Evolutionary conservation across 2,888 invertebrate genomes (phyloP), one percentile per base, ranked within the genome.

Genomic region (Caenorhabditis plicata): DNA sequence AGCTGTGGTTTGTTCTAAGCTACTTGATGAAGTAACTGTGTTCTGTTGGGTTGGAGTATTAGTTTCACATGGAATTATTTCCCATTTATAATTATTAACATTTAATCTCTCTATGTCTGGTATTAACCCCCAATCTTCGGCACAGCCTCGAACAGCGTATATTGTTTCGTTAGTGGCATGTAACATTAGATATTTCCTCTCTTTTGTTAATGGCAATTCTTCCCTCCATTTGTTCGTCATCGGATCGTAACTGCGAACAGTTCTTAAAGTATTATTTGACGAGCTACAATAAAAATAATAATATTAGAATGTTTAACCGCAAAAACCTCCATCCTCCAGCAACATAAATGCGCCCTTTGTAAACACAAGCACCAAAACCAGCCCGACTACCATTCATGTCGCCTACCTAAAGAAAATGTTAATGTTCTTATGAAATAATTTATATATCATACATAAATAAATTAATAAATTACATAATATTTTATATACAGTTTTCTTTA

Each of bases 281-380:
- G 42, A 56, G 42, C 56, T 44, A 22, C 17, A 29, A 15, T 20
- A 7, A 9, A 4, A 5, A 38, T 13, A 38, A n/a, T 8, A 36
- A 7, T 7, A 11, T 7, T 11, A 7, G 19, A 15, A 19, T 38
- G 20, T 5, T 5, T 38, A 22, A 38, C 20, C 9, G 17, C 15
- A n/a, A 36, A 20, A 29, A 44, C 27, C 31, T 56, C 62, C 62
- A 62, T 49, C 62, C 62, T 8, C 62, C 62, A 13, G 62, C 55
- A 8, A 62, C 26, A 41, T 56, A 62, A 20, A 62, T 62, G 25
- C 56, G 11, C 27, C 49, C 52, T 23, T 45, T 44, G 45, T 45
- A 56, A 3, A 42, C 52, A 22, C 56, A 56, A 3, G 53, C 47
- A 9, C 51, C 62, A 17, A 62, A 62, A 31, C 62, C 62, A 3